phyloP scores from a whole-genome alignment of 2,888 invertebrate genomes.

The Venustoraphidia nigricollis region DNA sequence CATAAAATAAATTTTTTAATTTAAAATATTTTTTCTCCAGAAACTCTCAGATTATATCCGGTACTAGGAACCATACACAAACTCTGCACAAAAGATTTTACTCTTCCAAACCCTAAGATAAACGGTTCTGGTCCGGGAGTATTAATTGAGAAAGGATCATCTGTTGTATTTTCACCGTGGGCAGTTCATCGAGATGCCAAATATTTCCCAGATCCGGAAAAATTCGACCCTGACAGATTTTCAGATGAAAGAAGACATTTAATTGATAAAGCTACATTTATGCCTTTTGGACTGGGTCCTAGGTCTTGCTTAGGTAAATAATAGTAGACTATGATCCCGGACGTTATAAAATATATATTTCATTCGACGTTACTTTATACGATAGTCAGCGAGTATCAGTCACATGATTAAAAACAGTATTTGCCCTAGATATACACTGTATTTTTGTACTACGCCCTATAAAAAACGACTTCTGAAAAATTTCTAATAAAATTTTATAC shows the following conservation, averaged over 20 bases:
- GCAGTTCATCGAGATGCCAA: slow-evolving; percentile 16
- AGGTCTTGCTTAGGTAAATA: slow-evolving; percentile 17
- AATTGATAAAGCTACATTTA: slow-evolving; percentile 16
- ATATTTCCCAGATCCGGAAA: slow-evolving; percentile 12
- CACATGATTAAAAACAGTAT: too few species aligned
- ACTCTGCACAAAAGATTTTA: slow-evolving; percentile 14
- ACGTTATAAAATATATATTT: too few species aligned
- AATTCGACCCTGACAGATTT: slow-evolving; percentile 15
- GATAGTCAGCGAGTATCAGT: too few species aligned
- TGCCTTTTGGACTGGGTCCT: slow-evolving; percentile 20
- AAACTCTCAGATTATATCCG: slow-evolving; percentile 19
- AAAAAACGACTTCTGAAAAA: too few species aligned
- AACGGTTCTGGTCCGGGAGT: slow-evolving; percentile 17
- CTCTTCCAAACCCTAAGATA: slow-evolving; percentile 9
- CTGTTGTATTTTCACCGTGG: slow-evolving; percentile 15
- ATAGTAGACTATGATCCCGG: too few species aligned
- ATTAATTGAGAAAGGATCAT: slow-evolving; percentile 14
- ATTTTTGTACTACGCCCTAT: too few species aligned
- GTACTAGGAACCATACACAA: slow-evolving; percentile 13
- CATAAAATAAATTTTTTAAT: too few species aligned
- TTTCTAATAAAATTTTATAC: too few species aligned
- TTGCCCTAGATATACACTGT: too few species aligned
- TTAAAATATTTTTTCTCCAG: slow-evolving; percentile 10
- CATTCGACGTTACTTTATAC: too few species aligned
- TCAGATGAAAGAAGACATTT: slow-evolving; percentile 16